Conservation (phyloP, 2,113 vertebrate species). For the Raja brachyura region DNA sequence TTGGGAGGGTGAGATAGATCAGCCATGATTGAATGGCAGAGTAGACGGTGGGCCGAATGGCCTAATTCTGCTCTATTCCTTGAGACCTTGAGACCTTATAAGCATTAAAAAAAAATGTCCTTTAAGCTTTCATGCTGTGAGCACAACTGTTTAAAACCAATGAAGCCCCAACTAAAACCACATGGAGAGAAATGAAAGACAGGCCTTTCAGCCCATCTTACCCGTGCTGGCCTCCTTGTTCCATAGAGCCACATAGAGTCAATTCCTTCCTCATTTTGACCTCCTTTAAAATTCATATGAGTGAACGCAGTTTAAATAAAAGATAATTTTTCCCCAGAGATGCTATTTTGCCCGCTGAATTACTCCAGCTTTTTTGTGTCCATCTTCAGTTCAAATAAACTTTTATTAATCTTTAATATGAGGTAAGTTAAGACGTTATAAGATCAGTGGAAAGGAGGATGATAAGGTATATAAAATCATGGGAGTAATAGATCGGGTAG, state of each 20-base stretch:
- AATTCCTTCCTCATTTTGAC: background rate
- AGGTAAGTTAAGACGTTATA: background rate
- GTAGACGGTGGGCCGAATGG: no score
- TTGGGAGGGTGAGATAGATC: no score
- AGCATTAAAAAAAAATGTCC: no score
- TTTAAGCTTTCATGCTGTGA: background rate
- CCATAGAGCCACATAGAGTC: no score
- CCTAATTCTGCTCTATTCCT: no score
- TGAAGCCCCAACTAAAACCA: background rate
- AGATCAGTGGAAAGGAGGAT: background rate
- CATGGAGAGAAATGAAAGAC: background rate
- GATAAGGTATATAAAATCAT: background rate
- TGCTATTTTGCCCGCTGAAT: no score
- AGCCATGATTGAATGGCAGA: no score
- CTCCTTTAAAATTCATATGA: background rate
- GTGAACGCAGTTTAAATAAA: background rate
- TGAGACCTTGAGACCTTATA: no score
- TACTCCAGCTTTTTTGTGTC: no score
- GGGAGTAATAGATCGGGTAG: no score
- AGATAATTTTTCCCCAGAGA: no score
- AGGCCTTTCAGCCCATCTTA: background rate
- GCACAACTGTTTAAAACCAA: background rate
- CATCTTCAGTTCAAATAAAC: background rate
- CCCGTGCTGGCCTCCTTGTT: no score
- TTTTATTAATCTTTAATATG: slow-evolving; percentile 4